phyloP scores from a whole-genome alignment of 1,140 invertebrate genomes.

The Drosophila quadrilineata region DNA sequence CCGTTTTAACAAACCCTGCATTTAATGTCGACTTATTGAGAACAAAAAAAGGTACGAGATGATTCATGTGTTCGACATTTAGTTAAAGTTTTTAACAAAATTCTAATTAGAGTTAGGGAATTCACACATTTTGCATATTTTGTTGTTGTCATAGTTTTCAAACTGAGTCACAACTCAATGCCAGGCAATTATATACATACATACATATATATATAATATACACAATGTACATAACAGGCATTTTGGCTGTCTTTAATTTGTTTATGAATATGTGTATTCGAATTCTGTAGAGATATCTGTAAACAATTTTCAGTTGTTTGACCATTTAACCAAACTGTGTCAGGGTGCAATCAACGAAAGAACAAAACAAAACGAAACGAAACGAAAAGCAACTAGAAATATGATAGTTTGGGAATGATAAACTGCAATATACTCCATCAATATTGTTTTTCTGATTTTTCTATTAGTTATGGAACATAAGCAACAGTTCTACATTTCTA shows the following conservation, averaged over 20 bases:
- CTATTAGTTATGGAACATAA: background rate
- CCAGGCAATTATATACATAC: conserved; percentile 7
- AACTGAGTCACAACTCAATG: conserved; percentile 27
- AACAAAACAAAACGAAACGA: conserved; percentile 18
- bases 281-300: conserved; percentile 35
- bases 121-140: conserved; percentile 6
- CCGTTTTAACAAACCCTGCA: too few species aligned
- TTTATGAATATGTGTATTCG: conserved; percentile 29
- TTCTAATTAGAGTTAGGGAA: background rate
- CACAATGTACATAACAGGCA: too few species aligned
- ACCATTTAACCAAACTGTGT: conserved; percentile 53
- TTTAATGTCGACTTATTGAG: too few species aligned
- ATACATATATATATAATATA: background rate
- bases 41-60: too few species aligned
- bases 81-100: background rate
- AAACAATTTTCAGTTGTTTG: conserved; percentile 50
- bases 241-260: conserved; percentile 5
- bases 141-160: background rate
- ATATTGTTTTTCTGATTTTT: background rate
- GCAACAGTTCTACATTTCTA: background rate
- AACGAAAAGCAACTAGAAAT: background rate
- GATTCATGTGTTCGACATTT: conserved; percentile 1
- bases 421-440: background rate
- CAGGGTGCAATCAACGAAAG: conserved; percentile 46
- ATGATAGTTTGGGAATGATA: background rate